Evolutionary conservation across 1,140 invertebrate genomes (phyloP).

Genomic region (Tetranychus urticae): DNA sequence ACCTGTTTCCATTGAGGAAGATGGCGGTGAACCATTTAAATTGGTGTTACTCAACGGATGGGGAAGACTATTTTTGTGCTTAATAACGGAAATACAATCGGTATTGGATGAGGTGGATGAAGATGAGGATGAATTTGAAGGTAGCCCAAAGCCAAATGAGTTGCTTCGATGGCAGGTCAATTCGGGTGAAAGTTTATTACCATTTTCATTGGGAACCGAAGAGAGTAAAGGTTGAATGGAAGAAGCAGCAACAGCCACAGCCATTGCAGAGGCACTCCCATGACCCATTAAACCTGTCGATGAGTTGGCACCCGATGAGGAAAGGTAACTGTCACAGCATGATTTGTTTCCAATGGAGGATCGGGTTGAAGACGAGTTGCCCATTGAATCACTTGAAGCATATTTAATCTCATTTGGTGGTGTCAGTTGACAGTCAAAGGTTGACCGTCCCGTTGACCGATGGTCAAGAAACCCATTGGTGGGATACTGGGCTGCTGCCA

Average conservation of each 20-base stretch:
- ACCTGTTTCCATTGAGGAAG: background rate
- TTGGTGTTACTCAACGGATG: no score
- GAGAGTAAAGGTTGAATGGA: no score
- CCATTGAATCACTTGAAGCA: background rate
- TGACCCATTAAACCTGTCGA: background rate
- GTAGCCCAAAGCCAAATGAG: slow-evolving; percentile 1
- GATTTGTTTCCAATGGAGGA: background rate
- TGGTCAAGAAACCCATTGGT: slow-evolving; percentile 50
- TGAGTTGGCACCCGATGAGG: background rate
- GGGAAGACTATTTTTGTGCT: slow-evolving; percentile 2
- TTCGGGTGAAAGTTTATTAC: background rate
- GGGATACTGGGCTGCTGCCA: slow-evolving; percentile 25
- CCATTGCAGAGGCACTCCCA: background rate
- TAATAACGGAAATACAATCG: slow-evolving; percentile 7
- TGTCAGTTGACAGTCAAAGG: slow-evolving; percentile 27
- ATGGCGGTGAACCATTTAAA: background rate
- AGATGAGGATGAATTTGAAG: background rate
- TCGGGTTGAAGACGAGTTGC: background rate
- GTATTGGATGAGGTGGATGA: background rate
- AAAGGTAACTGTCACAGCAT: background rate
- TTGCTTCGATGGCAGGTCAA: background rate
- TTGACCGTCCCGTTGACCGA: slow-evolving; percentile 5
- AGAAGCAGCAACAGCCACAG: no score
- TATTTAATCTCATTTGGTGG: slow-evolving; percentile 5
- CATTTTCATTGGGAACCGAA: background rate